A percentile compares a stretch with the other conserved stretches of the same genome.
These are phyloP conservation scores for Elmis aenea DNA, from an alignment of 2,888 invertebrate genomes.

Conservation along the genomic window DNA sequence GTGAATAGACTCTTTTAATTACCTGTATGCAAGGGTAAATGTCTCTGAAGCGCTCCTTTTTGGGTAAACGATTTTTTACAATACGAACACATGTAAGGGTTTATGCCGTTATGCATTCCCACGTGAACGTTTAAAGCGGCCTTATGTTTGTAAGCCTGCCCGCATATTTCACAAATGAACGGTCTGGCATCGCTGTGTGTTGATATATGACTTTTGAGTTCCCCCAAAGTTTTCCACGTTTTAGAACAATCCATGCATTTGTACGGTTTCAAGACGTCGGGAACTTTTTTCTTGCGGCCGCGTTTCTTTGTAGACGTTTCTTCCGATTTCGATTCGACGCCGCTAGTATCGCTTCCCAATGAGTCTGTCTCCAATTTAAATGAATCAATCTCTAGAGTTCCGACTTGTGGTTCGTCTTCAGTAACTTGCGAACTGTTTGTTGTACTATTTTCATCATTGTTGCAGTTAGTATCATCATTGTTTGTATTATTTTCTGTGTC, in stretches of 20 bases:
- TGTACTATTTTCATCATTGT: not conserved
- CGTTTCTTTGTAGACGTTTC: slow-evolving; percentile 8
- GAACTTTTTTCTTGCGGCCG: slow-evolving; percentile 15
- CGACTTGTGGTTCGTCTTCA: too few relatives aligned
- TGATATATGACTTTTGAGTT: slow-evolving; percentile 33
- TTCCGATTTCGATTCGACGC: slow-evolving; percentile 3
- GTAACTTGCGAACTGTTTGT: too few relatives aligned
- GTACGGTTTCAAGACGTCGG: slow-evolving; percentile 21
- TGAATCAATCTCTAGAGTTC: too few relatives aligned
- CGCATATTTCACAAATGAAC: slow-evolving; percentile 51
- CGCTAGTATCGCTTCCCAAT: slow-evolving; percentile 7
- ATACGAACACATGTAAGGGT: slow-evolving; percentile 47
- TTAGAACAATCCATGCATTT: slow-evolving; percentile 33
- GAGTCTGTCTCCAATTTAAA: too few relatives aligned
- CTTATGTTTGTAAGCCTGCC: slow-evolving; percentile 50
- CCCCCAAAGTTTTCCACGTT: slow-evolving; percentile 32
- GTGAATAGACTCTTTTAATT: slow-evolving; percentile 10
- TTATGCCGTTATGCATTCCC: slow-evolving; percentile 49
- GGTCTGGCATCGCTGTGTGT: slow-evolving; percentile 34
- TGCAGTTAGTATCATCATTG: not conserved
- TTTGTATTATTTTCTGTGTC: not conserved
- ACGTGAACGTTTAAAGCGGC: slow-evolving; percentile 49
- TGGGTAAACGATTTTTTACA: slow-evolving; percentile 54
- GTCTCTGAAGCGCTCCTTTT: slow-evolving; percentile 50
- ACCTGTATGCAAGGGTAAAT: slow-evolving; percentile 52